These are phyloP conservation scores for Otis tarda DNA, from an alignment of 2,113 vertebrate species.

Conservation along the genomic window DNA sequence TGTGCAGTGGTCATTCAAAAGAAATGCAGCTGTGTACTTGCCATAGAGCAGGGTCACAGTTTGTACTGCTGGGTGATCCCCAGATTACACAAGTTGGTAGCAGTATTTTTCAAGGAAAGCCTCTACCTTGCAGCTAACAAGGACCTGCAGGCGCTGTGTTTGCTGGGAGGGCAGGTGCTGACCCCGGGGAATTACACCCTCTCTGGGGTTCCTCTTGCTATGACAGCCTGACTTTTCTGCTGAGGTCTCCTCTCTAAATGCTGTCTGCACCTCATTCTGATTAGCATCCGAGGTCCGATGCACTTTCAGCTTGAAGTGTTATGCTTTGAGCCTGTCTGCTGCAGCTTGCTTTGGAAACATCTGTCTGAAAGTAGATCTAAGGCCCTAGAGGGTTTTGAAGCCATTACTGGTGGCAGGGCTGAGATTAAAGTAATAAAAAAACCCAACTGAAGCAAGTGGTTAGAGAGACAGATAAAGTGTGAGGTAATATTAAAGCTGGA, in stretches of 20 bases:
- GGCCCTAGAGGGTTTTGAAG: constrained; percentile 52
- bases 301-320: constrained; percentile 24
- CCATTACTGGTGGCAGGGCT: constrained; percentile 36
- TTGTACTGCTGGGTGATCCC: not conserved
- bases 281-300: not conserved
- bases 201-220: not conserved
- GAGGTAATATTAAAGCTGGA: constrained; percentile 31
- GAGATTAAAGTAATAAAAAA: constrained; percentile 59
- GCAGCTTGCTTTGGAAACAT: constrained; percentile 30
- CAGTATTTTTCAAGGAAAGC: not conserved
- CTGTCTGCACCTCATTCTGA: not conserved
- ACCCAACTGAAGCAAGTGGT: not conserved
- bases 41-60: fast-evolving
- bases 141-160: not conserved
- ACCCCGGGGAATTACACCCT: not conserved
- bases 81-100: not conserved
- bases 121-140: not conserved
- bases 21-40: not conserved
- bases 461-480: not conserved
- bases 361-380: constrained; percentile 58
- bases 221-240: not conserved
- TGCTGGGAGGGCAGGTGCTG: not conserved
- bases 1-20: not conserved
- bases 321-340: not conserved
- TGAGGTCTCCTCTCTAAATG: not conserved